A percentile compares a stretch with the other conserved stretches of the same genome.
Conservation (phyloP, 2,113 vertebrate genomes). For the Poecile atricapillus region DNA sequence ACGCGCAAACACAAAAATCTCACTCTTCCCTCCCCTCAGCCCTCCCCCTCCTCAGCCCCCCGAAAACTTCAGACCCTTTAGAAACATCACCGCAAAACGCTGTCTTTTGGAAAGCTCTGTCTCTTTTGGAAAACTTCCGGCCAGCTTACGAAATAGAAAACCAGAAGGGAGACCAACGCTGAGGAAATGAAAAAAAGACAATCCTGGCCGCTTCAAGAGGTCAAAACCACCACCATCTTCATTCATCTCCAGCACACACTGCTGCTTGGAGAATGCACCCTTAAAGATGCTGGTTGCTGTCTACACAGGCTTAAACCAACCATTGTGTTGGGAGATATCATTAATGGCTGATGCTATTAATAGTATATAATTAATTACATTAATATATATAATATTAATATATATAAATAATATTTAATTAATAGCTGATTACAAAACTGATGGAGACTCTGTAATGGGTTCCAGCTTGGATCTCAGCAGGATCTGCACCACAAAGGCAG, state of each 20-base stretch:
- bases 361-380: no score
- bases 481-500: constrained; percentile 29
- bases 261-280: constrained; percentile 7
- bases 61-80: constrained; percentile 61
- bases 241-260: neutral
- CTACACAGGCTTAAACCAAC: constrained; percentile 30
- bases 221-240: neutral
- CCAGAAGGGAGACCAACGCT: neutral
- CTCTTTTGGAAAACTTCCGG: constrained; percentile 52
- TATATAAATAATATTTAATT: no score
- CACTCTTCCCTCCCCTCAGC: neutral
- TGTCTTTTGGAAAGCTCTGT: constrained; percentile 25
- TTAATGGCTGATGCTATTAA: neutral
- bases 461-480: constrained; percentile 59
- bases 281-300: constrained; percentile 26
- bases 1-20: neutral
- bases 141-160: constrained; percentile 23
- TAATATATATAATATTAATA: no score
- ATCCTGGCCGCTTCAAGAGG: neutral
- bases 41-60: neutral
- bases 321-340: neutral
- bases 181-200: neutral
- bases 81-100: constrained; percentile 59
- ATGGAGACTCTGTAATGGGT: constrained; percentile 49
- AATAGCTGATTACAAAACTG: neutral